Conservation (phyloP, 1,140 invertebrate species). For the Drosophila ambigua region DNA sequence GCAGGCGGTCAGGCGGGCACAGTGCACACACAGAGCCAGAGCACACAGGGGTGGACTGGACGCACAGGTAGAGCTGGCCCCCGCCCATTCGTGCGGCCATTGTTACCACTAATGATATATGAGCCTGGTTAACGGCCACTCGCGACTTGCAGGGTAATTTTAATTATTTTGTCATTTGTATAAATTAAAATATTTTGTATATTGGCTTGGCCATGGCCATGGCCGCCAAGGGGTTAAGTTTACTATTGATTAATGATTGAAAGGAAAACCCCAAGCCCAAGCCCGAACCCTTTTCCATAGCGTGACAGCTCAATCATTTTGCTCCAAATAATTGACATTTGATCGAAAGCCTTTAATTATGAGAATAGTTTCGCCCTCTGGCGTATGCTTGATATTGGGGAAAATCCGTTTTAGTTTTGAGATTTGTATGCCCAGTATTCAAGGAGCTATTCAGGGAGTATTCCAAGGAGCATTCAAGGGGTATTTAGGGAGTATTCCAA, state of each 20-base stretch:
- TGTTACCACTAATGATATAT: conserved; percentile 75
- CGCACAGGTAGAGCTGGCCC: conserved; percentile 25
- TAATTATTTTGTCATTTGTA: conserved; percentile 83
- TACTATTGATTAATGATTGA: conserved; percentile 56
- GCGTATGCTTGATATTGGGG: conserved; percentile 23
- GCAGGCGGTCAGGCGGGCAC: neutral
- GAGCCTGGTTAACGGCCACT: conserved; percentile 54
- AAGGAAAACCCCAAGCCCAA: neutral
- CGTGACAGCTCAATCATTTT: conserved; percentile 56
- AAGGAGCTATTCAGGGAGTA: neutral
- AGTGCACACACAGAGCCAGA: neutral
- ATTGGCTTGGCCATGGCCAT: conserved; percentile 27
- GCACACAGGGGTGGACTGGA: neutral
- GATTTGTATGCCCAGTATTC: neutral
- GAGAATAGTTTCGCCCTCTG: conserved; percentile 8
- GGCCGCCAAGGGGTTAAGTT: conserved; percentile 38
- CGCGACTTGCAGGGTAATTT: conserved; percentile 46
- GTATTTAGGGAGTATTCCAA: too few relatives aligned
- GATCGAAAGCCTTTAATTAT: conserved; percentile 34
- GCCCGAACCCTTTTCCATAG: conserved; percentile 9
- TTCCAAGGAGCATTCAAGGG: neutral
- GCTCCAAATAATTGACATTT: conserved; percentile 26
- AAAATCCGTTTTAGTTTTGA: neutral
- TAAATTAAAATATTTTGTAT: conserved; percentile 80
- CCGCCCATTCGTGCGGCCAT: conserved; percentile 55